A percentile compares a stretch with the other conserved stretches of the same genome.
phyloP scores from a whole-genome alignment of 2,888 invertebrate species.

The Orthosia incerta region DNA sequence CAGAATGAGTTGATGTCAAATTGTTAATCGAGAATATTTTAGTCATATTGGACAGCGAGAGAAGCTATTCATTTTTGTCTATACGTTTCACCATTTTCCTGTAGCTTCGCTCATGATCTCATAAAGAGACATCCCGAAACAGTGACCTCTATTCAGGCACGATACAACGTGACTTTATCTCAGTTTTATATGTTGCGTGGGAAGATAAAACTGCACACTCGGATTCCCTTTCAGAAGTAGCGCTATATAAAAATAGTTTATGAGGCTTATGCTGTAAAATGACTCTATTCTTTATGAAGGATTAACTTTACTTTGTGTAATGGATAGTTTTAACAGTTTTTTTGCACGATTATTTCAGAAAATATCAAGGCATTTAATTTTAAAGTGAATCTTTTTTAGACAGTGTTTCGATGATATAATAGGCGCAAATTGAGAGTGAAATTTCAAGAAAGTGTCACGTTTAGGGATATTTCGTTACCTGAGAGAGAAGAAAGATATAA shows the following conservation, averaged over 20 bases:
- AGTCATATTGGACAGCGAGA: too few species aligned
- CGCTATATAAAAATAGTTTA: slow-evolving; percentile 24
- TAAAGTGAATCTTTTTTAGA: too few species aligned
- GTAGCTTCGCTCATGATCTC: background rate
- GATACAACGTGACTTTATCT: slow-evolving; percentile 5
- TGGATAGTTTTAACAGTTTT: background rate
- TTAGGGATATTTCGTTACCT: too few species aligned
- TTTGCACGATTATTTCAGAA: background rate
- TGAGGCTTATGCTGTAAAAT: slow-evolving; percentile 5
- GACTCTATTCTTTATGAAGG: slow-evolving; percentile 11
- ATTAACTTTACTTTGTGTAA: background rate
- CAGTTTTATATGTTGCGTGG: slow-evolving; percentile 28
- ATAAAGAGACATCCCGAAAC: background rate
- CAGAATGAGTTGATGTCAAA: too few species aligned
- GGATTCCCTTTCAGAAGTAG: slow-evolving; percentile 15
- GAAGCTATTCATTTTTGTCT: too few species aligned
- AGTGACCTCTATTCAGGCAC: slow-evolving; percentile 1
- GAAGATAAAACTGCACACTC: background rate
- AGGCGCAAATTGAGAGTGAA: too few species aligned
- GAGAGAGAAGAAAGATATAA: too few species aligned
- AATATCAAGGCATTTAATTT: too few species aligned
- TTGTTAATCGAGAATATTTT: too few species aligned
- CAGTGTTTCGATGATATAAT: too few species aligned
- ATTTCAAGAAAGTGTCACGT: too few species aligned
- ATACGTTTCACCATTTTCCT: too few species aligned